Evolutionary conservation across 2,113 vertebrate genomes (phyloP), one percentile per base, ranked within the genome.

Genomic region (Siniperca knerii): DNA sequence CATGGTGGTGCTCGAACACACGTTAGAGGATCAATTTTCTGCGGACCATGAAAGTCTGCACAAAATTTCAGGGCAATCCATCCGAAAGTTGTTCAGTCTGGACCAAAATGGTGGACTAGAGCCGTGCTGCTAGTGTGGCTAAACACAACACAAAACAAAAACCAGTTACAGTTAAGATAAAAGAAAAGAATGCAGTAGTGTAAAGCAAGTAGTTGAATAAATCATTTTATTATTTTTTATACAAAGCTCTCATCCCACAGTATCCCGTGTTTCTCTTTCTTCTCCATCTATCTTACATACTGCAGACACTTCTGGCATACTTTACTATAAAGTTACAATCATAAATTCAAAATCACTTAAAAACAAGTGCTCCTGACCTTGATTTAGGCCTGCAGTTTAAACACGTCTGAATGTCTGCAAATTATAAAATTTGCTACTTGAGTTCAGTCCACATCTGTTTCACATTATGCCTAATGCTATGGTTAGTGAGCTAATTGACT

Each of bases 341-440:
- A 55, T 52, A 37, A 48, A 13, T 40, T n/a, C 20, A 57, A 16
- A 40, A 6, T 40, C 7, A 3, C 74, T 40, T 52, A 12, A 20
- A 23, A 37, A 21, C 37, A 35, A 35, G 18, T 21, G 9, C 44
- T 8, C 33, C 0, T 44, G 5, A 54, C 46, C 29, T 13, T 21
- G 21, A 48, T 21, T 0, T 13, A 1, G 5, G 1, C 2, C 46
- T 2, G 37, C 74, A 40, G 33, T 35, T 20, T 25, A 4, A 65
- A 25, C 33, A 25, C 74, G 6, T 60, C 58, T 58, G n/a, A 33
- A 8, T 15, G 40, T 60, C 55, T 7, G 2, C 25, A 33, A 54
- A 35, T 37, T 0, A 35, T 48, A n/a, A 29, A 16, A n/a, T 8
- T 0, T 4, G 11, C 42, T 42, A 0, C 15, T 42, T 0, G 2